Conservation (phyloP, 2,797 vertebrate genomes). For the Macropodus opercularis region DNA sequence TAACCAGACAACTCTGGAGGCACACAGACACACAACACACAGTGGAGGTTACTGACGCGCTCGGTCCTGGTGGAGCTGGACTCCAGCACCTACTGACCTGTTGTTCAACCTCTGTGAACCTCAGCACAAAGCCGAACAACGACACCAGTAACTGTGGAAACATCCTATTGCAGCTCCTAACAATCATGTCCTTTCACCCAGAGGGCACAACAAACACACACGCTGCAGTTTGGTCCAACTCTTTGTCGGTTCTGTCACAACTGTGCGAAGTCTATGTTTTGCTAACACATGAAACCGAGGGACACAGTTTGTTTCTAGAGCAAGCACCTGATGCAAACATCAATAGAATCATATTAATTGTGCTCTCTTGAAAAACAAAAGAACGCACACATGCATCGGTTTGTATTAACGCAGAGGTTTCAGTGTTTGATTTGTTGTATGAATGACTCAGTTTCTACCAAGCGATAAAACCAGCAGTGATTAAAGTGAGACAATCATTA, state of each 20-base stretch:
- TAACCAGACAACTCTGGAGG: conserved; percentile 37
- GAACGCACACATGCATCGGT: background rate
- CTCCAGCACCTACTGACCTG: background rate
- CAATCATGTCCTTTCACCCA: conserved; percentile 35
- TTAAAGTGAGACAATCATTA: background rate
- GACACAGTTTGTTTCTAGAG: background rate
- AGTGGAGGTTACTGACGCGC: conserved; percentile 3
- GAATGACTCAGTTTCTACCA: background rate
- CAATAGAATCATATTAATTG: background rate
- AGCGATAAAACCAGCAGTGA: background rate
- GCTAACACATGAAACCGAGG: background rate
- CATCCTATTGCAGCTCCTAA: conserved; percentile 31
- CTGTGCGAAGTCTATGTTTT: conserved; percentile 2
- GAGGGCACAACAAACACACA: conserved; percentile 53
- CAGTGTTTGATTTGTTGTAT: no score
- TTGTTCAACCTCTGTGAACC: conserved; percentile 30
- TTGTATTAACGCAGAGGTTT: no score
- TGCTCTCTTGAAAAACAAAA: background rate
- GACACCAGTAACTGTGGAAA: conserved; percentile 31
- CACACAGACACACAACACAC: conserved; percentile 13
- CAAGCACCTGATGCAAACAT: background rate
- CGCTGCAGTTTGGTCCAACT: background rate
- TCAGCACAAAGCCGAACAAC: conserved; percentile 48
- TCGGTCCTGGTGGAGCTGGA: background rate
- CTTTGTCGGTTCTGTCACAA: background rate